phyloP scores from a whole-genome alignment of 2,888 invertebrate species.

The Melanotus villosus region DNA sequence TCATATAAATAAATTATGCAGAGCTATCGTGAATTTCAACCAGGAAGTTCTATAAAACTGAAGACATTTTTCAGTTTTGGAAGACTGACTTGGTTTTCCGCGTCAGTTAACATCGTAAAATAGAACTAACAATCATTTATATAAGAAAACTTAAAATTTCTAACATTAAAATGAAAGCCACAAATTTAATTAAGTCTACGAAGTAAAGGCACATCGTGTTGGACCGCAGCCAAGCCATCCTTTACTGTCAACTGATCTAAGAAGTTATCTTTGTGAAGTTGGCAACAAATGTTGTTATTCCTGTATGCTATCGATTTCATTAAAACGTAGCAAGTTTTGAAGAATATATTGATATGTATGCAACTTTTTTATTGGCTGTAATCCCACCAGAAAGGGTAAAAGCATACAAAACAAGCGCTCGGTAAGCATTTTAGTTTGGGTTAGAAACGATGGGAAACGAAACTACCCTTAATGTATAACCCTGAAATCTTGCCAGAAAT shows the following conservation, averaged over 20 bases:
- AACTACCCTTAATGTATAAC: not conserved
- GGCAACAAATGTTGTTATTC: conserved; percentile 23
- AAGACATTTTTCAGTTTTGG: no score
- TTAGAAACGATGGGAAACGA: not conserved
- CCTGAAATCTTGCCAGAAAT: conserved; percentile 10
- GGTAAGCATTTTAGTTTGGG: conserved; percentile 4
- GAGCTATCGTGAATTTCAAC: no score
- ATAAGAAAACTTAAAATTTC: conserved; percentile 3
- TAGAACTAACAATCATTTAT: no score
- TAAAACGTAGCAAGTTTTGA: conserved; percentile 22
- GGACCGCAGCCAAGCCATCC: conserved; percentile 22
- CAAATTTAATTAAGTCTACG: conserved; percentile 31
- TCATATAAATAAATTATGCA: no score
- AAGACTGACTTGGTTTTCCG: no score
- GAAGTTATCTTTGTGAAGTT: conserved; percentile 31
- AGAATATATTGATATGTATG: conserved; percentile 16
- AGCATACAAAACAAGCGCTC: conserved; percentile 1
- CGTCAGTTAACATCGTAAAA: no score
- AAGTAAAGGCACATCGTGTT: not conserved
- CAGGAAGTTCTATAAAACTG: no score
- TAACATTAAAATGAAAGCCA: conserved; percentile 9
- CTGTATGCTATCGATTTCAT: conserved; percentile 24
- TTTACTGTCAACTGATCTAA: conserved; percentile 31
- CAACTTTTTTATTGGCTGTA: conserved; percentile 4
- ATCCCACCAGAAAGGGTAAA: not conserved